Base-by-base conservation (phyloP, 2,797 vertebrate genomes). In the Rhinatrema bivittatum region DNA sequence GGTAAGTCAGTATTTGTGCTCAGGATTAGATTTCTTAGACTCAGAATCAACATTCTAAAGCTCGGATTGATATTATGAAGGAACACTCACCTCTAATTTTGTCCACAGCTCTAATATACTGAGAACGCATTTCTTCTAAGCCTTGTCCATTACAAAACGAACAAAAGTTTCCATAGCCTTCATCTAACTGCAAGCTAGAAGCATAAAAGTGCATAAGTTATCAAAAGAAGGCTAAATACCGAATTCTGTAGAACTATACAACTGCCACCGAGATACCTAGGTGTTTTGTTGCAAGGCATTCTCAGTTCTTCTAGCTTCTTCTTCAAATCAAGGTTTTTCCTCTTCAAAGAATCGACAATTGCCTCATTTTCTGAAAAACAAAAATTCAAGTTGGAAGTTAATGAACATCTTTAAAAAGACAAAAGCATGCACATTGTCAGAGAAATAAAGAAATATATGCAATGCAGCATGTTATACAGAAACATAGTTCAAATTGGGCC, bases 11-110 rank as follows among this genome's bases (percentile, higher is more conserved):
- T n/a, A n/a, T n/a, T n/a, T n/a, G n/a, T n/a, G n/a, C n/a, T n/a
- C n/a, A n/a, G n/a, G n/a, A n/a, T n/a, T n/a, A n/a, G n/a, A n/a
- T n/a, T n/a, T n/a, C n/a, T n/a, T n/a, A n/a, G n/a, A n/a, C n/a
- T n/a, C n/a, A n/a, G n/a, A n/a, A n/a, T n/a, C n/a, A n/a, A n/a
- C n/a, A n/a, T n/a, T n/a, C n/a, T n/a, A n/a, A n/a, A n/a, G n/a
- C n/a, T n/a, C n/a, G n/a, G n/a, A n/a, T n/a, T n/a, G n/a, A n/a
- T n/a, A n/a, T n/a, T n/a, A n/a, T n/a, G n/a, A n/a, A n/a, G n/a
- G n/a, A n/a, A 12, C 29, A 80, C 84, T 76, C 50, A 97, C 96
- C 77, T 73, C 88, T 87, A 58, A 99, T 99, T 77, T 93, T 98
- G 61, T 84, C 82, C 16, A 94, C 87, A 29, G 93, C 87, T 48